Base-by-base conservation (phyloP, 2,797 vertebrate species). In the Neoniphon sammara region DNA sequence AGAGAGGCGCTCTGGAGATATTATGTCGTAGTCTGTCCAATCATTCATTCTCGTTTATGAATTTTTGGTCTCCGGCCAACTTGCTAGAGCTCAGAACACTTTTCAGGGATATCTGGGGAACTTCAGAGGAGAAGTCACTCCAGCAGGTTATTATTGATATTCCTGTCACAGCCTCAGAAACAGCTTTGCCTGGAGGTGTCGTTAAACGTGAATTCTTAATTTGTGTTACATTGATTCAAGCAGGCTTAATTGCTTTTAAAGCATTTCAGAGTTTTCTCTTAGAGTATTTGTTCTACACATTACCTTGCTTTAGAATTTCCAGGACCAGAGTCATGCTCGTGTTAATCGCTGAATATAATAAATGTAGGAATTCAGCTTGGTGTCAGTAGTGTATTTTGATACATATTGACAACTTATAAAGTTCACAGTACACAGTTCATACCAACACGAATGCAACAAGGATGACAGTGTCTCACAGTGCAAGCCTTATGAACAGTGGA, bases 71-170 rank as follows among this genome's bases (percentile, higher is more conserved):
- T 87, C 74, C 23, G 50, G 82, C 84, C 58, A 80, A 66, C 70
- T 77, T 64, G 65, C 60, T 70, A 31, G 66, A 42, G 36, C 70
- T 64, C 62, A 21, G 64, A 83, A 82, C 67, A 54, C 44, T 80
- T 84, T 84, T 61, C 70, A 52, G 62, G 77, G 86, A 88, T 76
- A 78, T 84, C 85, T 78, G 55, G 55, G 72, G 77, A 89, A 63
- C 58, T 55, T 61, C 52, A 34, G 78, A 78, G 64, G 78, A 81
- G 65, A 77, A 68, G 69, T 66, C 2, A 0, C 50, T 54, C 73
- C 70, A 78, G 87, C 88, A 82, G 77, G 88, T 91, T 82, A 87
- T 87, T 88, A 93, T 87, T 85, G 87, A 93, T 88, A 78, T 73
- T 66, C 17, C 82, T 88, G 87, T 87, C 89, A 81, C 67, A 75